Conservation (phyloP, 2,888 invertebrate genomes). For the Chaetogeoica ovagalla region DNA sequence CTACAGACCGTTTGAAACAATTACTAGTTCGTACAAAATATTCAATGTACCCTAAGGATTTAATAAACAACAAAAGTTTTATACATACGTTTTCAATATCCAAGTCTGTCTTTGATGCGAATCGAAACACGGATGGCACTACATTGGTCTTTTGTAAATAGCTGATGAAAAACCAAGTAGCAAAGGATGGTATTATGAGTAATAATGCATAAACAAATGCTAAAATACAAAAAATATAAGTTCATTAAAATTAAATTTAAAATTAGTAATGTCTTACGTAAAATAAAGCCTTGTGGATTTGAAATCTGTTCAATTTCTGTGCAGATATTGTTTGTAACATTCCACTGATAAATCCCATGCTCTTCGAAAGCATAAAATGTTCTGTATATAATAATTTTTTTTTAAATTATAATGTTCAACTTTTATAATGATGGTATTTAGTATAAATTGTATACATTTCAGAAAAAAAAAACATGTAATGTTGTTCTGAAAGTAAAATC, state of each 20-base stretch:
- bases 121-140: constrained; percentile 47
- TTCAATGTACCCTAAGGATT: neutral
- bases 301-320: constrained; percentile 57
- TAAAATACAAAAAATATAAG: constrained; percentile 6
- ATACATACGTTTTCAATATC: constrained; percentile 46
- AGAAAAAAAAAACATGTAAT: too few species aligned
- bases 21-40: constrained; percentile 17
- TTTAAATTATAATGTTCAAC: neutral
- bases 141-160: constrained; percentile 44
- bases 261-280: constrained; percentile 58
- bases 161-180: constrained; percentile 48
- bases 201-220: constrained; percentile 49
- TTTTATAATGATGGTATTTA: neutral
- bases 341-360: constrained; percentile 60
- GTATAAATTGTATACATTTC: neutral
- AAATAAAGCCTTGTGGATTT: constrained; percentile 58
- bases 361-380: constrained; percentile 58
- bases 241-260: too few species aligned
- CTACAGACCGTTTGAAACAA: constrained; percentile 42
- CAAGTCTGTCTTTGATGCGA: constrained; percentile 47
- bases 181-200: constrained; percentile 47
- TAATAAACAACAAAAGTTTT: constrained; percentile 4
- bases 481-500: too few species aligned
- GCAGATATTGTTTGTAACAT: constrained; percentile 58
- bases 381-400: constrained; percentile 56